Evolutionary conservation across 2,888 invertebrate genomes (phyloP), one percentile per base, ranked within the genome.

Genomic region (Petrophora chlorosata): DNA sequence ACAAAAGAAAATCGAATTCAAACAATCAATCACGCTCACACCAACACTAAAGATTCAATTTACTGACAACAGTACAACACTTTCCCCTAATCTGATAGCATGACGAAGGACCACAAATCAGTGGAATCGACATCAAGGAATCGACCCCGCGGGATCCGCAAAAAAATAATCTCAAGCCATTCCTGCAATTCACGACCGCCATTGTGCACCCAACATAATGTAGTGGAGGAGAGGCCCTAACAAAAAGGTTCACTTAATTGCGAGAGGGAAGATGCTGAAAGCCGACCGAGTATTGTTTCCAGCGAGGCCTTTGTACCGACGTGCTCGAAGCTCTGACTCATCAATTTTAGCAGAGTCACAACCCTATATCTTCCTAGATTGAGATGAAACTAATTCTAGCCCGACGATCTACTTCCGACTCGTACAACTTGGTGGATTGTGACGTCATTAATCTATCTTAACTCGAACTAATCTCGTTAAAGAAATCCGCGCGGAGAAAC

Each of bases 231-330:
- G 79, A 81, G 64, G 69, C 63, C 63, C 68, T 71, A 79, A 82
- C 86, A 87, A 85, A 90, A 88, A 90, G 85, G 78, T 75, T 79
- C 83, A 80, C 83, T 85, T 88, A 90, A 90, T 90, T 88, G 88
- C 82, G 67, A 73, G 71, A 67, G 81, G 86, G 85, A 79, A 80
- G 79, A 76, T 75, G 70, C 67, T 82, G 85, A 84, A 84, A 83
- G 82, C 76, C 73, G 74, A 63, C 44, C 56, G 64, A 64, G 67
- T 69, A 81, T 89, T 89, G 89, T 89, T 88, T 87, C 83, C 83
- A 79, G 68, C 70, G 72, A 71, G 75, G 76, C 81, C 76, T 81
- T 86, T 86, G 79, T 85, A 72, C 70, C 63, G 56, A 54, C 70
- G 69, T 73, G 71, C 69, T 70, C 73, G 70, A 77, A 76, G 70